Conservation (phyloP, 37 sponge, comb jelly and placozoan species). For the Oopsacas minuta region DNA sequence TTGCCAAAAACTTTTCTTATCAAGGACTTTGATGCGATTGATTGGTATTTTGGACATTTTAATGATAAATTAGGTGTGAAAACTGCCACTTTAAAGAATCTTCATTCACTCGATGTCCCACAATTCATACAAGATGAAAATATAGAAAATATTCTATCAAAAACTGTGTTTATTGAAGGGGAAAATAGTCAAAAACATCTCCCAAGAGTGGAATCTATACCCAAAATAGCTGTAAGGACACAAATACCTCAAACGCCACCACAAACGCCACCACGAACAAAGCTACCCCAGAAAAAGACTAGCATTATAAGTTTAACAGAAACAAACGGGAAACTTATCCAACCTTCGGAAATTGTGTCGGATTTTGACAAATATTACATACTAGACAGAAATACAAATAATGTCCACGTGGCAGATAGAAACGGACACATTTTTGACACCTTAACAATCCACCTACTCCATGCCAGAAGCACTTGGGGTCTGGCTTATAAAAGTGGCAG, state of each 20-base stretch:
- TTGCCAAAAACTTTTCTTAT: not conserved
- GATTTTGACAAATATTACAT: not conserved
- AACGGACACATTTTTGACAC: not conserved
- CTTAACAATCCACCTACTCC: not conserved
- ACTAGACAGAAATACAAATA: slow-evolving; percentile 2
- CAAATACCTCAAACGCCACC: not conserved
- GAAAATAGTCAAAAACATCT: not conserved
- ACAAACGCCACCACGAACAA: not conserved
- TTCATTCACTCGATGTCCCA: not conserved
- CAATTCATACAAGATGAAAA: not conserved
- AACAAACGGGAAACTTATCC: not conserved
- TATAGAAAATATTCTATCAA: not conserved
- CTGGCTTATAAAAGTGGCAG: not conserved
- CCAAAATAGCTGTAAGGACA: not conserved
- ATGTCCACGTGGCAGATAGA: not conserved
- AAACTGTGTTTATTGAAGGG: not conserved
- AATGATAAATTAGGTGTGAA: not conserved
- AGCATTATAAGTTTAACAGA: not conserved
- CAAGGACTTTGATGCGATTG: not conserved
- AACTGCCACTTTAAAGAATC: not conserved
- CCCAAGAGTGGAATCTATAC: not conserved
- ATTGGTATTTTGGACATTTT: slow-evolving; percentile 16
- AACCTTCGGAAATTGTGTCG: not conserved
- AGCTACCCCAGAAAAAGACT: not conserved
- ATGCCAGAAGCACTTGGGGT: not conserved